Base-by-base conservation (phyloP, 2,113 vertebrate genomes). In the Aegithalos caudatus region DNA sequence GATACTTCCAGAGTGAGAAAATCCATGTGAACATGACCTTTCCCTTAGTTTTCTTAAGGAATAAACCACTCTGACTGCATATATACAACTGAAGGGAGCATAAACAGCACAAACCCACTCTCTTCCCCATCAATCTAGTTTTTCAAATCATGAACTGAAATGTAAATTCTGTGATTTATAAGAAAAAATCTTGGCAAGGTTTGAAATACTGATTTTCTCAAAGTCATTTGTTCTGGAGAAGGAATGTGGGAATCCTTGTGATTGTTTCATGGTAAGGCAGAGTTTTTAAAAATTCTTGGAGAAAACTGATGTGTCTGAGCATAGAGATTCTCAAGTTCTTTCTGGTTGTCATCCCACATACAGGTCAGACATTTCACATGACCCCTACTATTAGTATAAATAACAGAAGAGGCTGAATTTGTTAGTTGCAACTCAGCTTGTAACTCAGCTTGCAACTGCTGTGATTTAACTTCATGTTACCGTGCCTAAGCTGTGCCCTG, bases 341-440 rank as follows among this genome's bases (percentile, higher is more conserved):
- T 86, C 86, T 91, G 94, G 72, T 66, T 95, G 88, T 86, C 76
- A 86, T 94, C 72, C 92, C 86, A 74, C 76, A 80, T 58, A 42
- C 38, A 81, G 92, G 95, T 96, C 94, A 96, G 82, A 86, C 29
- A 86, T 92, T 97, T 97, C 94, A 83, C 96, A 97, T 90, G 95
- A 96, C 95, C 96, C 51, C 76, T 88, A 4, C 72, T 83, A 62
- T 88, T 90, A 62, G 60, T 71, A 84, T 71, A 93, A 95, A 96
- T 64, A 95, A 76, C 76, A 77, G 33, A 92, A 83, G 58, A 83
- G 31, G 35, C 72, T 64, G 64, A 66, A 92, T 44, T 86, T 11
- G 5, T 70, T 74, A 48, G 48, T 21, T 88, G 53, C 54, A 65
- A 45, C 8, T 24, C 71, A 92, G 87, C 44, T 82, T 76, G 53